Evolutionary conservation across 2,113 vertebrate species (phyloP).

Genomic region (Regulus satrapa): DNA sequence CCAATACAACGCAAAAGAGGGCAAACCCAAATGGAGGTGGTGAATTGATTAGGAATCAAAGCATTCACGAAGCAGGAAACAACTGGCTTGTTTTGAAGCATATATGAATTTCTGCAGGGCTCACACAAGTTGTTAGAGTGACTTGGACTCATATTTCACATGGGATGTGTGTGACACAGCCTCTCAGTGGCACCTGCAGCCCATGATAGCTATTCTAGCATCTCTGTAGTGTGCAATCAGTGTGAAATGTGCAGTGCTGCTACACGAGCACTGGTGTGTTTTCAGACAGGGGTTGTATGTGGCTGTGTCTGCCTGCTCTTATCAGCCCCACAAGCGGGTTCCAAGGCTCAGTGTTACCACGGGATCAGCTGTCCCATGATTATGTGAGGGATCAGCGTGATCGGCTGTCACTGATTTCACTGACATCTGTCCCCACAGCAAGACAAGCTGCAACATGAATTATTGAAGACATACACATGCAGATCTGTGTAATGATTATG

Average conservation of each 20-base stretch:
- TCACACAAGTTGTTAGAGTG: rapidly evolving
- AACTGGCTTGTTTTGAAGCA: rapidly evolving
- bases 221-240: rapidly evolving
- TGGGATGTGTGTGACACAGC: rapidly evolving
- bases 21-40: not conserved
- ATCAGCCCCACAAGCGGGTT: slow-evolving; percentile 46
- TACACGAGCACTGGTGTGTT: rapidly evolving
- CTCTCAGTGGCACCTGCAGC: rapidly evolving
- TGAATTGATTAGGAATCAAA: not conserved
- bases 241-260: not conserved
- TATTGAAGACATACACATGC: slow-evolving; percentile 78
- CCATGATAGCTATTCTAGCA: rapidly evolving
- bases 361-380: slow-evolving; percentile 79
- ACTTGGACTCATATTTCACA: rapidly evolving
- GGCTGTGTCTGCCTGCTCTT: not conserved
- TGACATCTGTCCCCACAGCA: slow-evolving; percentile 91
- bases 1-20: rapidly evolving
- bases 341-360: slow-evolving; percentile 71
- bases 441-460: slow-evolving; percentile 86
- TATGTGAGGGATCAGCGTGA: slow-evolving; percentile 83
- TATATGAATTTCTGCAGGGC: rapidly evolving
- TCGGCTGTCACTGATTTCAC: slow-evolving; percentile 89
- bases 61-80: not conserved
- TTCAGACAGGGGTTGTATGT: rapidly evolving
- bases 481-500: slow-evolving; percentile 72